phyloP scores from a whole-genome alignment of 2,797 vertebrate species.

The Pteronotus mesoamericanus region DNA sequence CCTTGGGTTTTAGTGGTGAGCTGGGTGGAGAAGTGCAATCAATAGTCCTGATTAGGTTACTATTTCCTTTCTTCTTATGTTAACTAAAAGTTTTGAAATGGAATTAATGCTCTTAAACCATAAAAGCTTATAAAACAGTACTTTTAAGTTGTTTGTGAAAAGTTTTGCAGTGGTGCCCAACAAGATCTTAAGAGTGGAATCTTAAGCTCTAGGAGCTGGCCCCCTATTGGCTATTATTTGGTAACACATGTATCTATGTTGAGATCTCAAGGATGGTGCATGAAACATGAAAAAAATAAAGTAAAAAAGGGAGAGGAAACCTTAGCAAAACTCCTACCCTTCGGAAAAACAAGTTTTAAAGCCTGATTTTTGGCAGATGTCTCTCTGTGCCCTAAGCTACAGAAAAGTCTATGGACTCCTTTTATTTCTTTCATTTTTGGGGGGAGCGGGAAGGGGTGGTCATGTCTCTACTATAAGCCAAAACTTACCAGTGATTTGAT shows the following conservation, averaged over 20 bases:
- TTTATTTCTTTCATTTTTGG: neutral
- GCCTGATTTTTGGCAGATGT: constrained; percentile 64
- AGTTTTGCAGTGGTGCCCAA: neutral
- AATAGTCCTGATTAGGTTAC: constrained; percentile 39
- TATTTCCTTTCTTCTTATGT: constrained; percentile 52
- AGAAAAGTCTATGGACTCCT: constrained; percentile 46
- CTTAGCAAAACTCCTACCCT: neutral
- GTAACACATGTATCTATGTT: neutral
- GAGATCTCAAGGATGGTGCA: neutral
- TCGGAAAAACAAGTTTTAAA: constrained; percentile 47
- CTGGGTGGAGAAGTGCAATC: neutral
- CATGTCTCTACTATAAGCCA: neutral
- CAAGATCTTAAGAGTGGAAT: neutral
- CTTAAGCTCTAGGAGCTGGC: neutral
- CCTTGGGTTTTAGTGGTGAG: neutral
- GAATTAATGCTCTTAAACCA: constrained; percentile 19
- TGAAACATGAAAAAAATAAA: constrained; percentile 12
- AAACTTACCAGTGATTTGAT: neutral
- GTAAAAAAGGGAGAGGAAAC: neutral
- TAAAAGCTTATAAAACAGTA: constrained; percentile 24
- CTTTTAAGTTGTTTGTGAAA: neutral
- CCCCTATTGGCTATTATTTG: neutral
- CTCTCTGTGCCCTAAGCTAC: constrained; percentile 19
- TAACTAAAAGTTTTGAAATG: constrained; percentile 43
- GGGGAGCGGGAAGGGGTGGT: rapidly evolving